A percentile compares a stretch with the other conserved stretches of the same genome.
These are phyloP conservation scores for Dissostichus mawsoni DNA, from an alignment of 2,113 vertebrate species.

Conservation along the genomic window DNA sequence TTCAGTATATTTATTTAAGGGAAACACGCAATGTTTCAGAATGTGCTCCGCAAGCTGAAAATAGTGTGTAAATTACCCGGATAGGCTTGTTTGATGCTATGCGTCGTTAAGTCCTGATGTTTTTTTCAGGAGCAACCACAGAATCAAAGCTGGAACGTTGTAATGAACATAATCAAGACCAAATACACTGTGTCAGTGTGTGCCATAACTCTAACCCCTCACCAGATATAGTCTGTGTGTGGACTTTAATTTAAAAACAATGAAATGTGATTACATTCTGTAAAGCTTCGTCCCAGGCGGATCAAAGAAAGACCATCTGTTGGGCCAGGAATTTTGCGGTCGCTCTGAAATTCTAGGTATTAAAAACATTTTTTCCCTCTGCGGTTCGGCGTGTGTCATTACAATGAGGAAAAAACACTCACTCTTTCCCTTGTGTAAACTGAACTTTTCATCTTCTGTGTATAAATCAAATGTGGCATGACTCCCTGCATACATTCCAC, in stretches of 20 bases:
- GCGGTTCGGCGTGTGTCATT: slow-evolving; percentile 53
- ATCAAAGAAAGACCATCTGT: slow-evolving; percentile 32
- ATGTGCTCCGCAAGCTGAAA: slow-evolving; percentile 39
- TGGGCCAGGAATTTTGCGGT: slow-evolving; percentile 55
- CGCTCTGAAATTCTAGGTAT: slow-evolving; percentile 63
- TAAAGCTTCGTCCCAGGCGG: slow-evolving; percentile 33
- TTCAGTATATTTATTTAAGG: slow-evolving; percentile 55
- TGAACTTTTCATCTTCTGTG: slow-evolving; percentile 55
- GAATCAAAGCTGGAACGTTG: slow-evolving; percentile 46
- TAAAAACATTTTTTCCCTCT: slow-evolving; percentile 63
- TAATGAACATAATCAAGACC: slow-evolving; percentile 48
- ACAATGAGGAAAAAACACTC: slow-evolving; percentile 49
- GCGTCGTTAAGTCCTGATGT: slow-evolving; percentile 42
- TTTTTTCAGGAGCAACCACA: slow-evolving; percentile 36
- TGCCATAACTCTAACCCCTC: slow-evolving; percentile 27
- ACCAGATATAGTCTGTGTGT: slow-evolving; percentile 17
- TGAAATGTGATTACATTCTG: slow-evolving; percentile 47
- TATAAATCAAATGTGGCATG: slow-evolving; percentile 61
- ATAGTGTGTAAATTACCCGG: slow-evolving; percentile 35
- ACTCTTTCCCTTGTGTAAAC: slow-evolving; percentile 44
- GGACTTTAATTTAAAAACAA: slow-evolving; percentile 40
- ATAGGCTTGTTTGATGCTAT: slow-evolving; percentile 46
- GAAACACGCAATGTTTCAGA: slow-evolving; percentile 37
- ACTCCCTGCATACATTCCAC: slow-evolving; percentile 57
- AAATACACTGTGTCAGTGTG: slow-evolving; percentile 17